phyloP scores from a whole-genome alignment of 2,888 invertebrate species.

The Blera fallax region DNA sequence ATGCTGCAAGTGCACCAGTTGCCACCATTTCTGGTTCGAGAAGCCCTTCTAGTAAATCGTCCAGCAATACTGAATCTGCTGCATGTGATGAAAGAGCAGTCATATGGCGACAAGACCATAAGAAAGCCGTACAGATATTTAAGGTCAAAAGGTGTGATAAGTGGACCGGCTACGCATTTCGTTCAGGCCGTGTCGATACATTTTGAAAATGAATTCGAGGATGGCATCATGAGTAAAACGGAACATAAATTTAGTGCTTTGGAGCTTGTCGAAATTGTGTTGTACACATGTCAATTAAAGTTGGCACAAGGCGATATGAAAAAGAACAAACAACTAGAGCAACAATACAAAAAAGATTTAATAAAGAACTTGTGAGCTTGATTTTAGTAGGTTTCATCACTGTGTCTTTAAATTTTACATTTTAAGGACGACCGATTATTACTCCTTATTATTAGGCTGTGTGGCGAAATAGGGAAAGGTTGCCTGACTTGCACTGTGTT shows the following conservation, averaged over 20 bases:
- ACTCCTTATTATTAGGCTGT: no score
- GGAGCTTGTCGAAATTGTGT: conserved; percentile 29
- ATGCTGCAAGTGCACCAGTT: neutral
- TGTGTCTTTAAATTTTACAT: no score
- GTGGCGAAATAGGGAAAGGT: no score
- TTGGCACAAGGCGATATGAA: neutral
- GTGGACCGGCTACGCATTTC: neutral
- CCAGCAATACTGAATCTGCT: neutral
- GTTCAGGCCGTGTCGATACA: neutral
- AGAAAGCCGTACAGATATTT: conserved; percentile 12
- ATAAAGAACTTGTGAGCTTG: neutral
- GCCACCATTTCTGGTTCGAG: neutral
- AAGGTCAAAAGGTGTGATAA: neutral
- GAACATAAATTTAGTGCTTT: conserved; percentile 2
- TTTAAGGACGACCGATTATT: no score
- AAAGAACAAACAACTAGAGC: neutral
- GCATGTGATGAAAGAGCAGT: neutral
- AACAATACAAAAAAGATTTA: neutral
- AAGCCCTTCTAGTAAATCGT: neutral
- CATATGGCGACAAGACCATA: neutral
- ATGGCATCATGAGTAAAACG: neutral
- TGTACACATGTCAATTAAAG: conserved; percentile 1
- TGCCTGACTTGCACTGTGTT: no score
- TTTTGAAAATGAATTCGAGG: neutral
- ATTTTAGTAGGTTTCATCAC: no score